Evolutionary conservation across 2,888 invertebrate genomes (phyloP).

Genomic region (Drosophila fulvimacula): DNA sequence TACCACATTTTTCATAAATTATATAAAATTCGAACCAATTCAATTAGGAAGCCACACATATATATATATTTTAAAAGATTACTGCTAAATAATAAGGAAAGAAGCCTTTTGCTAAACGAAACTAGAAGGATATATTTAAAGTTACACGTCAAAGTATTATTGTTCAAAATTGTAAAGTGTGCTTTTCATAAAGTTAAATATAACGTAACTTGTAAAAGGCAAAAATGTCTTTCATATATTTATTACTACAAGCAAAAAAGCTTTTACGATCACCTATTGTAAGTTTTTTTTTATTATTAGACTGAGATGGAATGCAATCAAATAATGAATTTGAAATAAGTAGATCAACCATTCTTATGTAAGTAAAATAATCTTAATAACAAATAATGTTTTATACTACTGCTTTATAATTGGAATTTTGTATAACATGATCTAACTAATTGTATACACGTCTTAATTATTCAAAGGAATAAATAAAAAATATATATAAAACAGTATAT

Average conservation of each 20-base stretch:
- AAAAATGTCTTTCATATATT: background rate
- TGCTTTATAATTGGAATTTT: conserved; percentile 40
- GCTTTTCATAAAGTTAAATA: background rate
- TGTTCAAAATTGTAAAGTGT: background rate
- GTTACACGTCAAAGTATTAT: background rate
- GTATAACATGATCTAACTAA: conserved; percentile 35
- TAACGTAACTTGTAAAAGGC: background rate
- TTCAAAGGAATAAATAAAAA: conserved; percentile 17
- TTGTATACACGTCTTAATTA: conserved; percentile 31
- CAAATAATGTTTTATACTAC: conserved; percentile 41
- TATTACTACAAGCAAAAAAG: background rate
- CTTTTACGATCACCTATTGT: conserved; percentile 33
- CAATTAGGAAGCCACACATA: too few relatives aligned
- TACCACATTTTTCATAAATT: too few relatives aligned
- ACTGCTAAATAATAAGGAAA: too few relatives aligned
- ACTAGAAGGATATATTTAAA: background rate
- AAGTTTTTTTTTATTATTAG: conserved; percentile 44
- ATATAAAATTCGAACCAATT: too few relatives aligned
- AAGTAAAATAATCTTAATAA: conserved; percentile 16
- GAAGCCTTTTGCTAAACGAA: too few relatives aligned
- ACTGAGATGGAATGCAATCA: conserved; percentile 48
- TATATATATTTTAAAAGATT: too few relatives aligned
- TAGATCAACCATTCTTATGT: conserved; percentile 15
- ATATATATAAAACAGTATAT: conserved; percentile 29
- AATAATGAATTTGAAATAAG: conserved; percentile 42